These are phyloP conservation scores for Stegodyphus mimosarum DNA, from an alignment of 1,140 invertebrate species.

Conservation along the genomic window DNA sequence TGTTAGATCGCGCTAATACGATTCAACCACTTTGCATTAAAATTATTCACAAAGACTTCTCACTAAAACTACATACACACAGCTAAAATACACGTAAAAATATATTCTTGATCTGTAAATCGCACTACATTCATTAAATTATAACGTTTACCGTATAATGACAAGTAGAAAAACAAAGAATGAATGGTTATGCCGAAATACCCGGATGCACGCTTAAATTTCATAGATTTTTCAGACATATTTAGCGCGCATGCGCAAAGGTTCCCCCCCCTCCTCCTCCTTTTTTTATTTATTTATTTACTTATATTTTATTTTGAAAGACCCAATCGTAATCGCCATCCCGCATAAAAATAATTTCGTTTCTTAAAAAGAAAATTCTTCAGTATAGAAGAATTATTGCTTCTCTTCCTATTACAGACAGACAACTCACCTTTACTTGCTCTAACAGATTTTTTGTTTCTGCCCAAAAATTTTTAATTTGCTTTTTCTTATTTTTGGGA, in stretches of 20 bases:
- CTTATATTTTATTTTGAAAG: no score
- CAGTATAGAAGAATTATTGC: no score
- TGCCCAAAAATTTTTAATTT: no score
- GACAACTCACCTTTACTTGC: no score
- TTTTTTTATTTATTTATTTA: neutral
- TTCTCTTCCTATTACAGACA: no score
- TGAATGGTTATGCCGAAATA: conserved; percentile 25
- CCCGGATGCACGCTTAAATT: conserved; percentile 44
- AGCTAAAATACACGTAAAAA: neutral
- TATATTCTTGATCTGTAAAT: neutral
- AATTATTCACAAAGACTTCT: conserved; percentile 1
- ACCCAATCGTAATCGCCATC: no score
- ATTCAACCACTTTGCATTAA: neutral
- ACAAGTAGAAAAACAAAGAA: conserved; percentile 54
- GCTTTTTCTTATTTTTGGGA: no score
- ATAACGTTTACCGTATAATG: neutral
- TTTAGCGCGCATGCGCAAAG: neutral
- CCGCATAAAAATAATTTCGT: no score
- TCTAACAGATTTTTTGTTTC: no score
- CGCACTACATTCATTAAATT: neutral
- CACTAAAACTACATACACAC: neutral
- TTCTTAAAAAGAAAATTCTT: no score
- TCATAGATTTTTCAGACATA: neutral
- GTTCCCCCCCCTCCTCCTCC: neutral
- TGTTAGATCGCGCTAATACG: neutral